Conservation (phyloP, 2,888 invertebrate genomes). For the Diaphora mendica region DNA sequence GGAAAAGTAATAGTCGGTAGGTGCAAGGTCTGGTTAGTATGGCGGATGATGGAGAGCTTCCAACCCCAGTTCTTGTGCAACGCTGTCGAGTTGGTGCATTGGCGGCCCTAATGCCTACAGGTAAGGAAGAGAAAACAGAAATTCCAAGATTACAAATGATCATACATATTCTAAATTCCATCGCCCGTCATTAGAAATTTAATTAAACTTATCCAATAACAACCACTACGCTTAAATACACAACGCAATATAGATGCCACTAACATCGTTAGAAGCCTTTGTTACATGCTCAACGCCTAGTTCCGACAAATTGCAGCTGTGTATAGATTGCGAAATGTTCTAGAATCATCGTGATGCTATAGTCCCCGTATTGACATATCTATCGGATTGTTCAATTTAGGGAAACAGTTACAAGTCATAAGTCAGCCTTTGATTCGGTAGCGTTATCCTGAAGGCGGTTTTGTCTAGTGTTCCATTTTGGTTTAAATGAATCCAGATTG, state of each 20-base stretch:
- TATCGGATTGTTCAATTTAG: background rate
- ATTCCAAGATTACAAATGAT: too few species aligned
- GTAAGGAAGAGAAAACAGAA: too few species aligned
- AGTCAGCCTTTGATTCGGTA: background rate
- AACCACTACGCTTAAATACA: constrained; percentile 8
- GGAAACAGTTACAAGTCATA: background rate
- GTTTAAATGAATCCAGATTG: background rate
- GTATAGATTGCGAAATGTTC: constrained; percentile 11
- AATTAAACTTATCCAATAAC: background rate
- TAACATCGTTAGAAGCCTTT: constrained; percentile 45
- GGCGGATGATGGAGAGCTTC: too few species aligned
- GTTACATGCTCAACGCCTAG: constrained; percentile 29
- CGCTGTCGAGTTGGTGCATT: too few species aligned
- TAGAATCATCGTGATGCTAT: constrained; percentile 1
- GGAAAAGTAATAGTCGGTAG: too few species aligned
- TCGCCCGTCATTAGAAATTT: background rate
- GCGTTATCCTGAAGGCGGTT: background rate
- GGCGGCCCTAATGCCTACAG: too few species aligned
- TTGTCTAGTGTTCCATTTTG: background rate
- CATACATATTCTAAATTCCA: background rate
- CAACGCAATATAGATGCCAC: constrained; percentile 31
- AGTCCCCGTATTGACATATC: background rate
- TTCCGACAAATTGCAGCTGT: constrained; percentile 38
- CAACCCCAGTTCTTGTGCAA: too few species aligned
- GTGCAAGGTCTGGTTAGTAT: too few species aligned